Evolutionary conservation across 2,888 invertebrate genomes (phyloP).

Genomic region (Julus scandinavius): DNA sequence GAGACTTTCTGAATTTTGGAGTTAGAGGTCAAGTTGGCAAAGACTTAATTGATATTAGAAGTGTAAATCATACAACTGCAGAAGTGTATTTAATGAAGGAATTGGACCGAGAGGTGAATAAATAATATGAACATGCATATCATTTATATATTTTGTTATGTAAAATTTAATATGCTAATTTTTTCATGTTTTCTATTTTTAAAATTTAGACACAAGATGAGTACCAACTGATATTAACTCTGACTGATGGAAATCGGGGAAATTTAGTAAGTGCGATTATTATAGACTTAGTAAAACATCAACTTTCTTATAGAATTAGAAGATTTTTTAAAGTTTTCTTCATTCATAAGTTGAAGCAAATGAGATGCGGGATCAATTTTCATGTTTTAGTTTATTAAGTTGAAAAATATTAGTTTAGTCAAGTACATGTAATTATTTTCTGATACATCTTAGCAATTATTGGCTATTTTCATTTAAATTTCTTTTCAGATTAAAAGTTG

Average conservation of each 20-base stretch:
- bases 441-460: too few relatives aligned
- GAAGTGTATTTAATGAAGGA: conserved; percentile 87
- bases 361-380: too few relatives aligned
- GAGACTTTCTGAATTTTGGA: conserved; percentile 84
- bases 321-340: too few relatives aligned
- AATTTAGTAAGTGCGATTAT: conserved; percentile 68
- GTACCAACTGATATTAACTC: conserved; percentile 86
- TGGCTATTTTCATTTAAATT: too few relatives aligned
- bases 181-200: background rate
- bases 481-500: too few relatives aligned
- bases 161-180: background rate
- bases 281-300: background rate
- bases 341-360: too few relatives aligned
- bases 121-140: background rate
- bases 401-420: too few relatives aligned
- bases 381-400: too few relatives aligned
- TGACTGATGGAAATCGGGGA: conserved; percentile 87
- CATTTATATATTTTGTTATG: background rate
- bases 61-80: conserved; percentile 82
- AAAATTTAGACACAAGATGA: conserved; percentile 80
- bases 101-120: conserved; percentile 85
- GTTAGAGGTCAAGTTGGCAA: conserved; percentile 78
- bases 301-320: too few relatives aligned
- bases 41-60: conserved; percentile 86
- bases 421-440: too few relatives aligned